Evolutionary conservation across 2,113 vertebrate species (phyloP).

Genomic region (Trichomycterus rosablanca): DNA sequence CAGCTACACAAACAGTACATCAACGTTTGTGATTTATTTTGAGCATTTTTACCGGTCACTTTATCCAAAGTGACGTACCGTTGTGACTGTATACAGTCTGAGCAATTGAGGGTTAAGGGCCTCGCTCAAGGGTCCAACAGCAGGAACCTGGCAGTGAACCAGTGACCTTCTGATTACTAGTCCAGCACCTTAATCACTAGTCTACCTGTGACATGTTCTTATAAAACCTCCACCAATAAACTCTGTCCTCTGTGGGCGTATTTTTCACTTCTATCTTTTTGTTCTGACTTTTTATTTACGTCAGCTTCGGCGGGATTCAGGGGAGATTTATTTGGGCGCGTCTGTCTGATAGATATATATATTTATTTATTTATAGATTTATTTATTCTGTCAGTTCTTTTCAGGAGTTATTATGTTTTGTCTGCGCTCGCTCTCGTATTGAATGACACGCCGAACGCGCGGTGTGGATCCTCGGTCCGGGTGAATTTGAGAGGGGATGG

Average conservation of each 20-base stretch:
- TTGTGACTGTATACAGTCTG: too few relatives aligned
- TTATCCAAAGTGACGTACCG: too few relatives aligned
- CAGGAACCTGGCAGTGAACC: too few relatives aligned
- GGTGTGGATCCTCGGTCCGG: slow-evolving; percentile 17
- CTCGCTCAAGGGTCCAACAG: too few relatives aligned
- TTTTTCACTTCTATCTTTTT: slow-evolving; percentile 31
- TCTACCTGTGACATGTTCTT: slow-evolving; percentile 25
- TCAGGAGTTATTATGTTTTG: slow-evolving; percentile 34
- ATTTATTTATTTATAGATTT: slow-evolving; percentile 38
- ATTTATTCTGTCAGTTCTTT: slow-evolving; percentile 47
- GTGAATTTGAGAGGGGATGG: slow-evolving; percentile 15
- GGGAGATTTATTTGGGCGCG: slow-evolving; percentile 36
- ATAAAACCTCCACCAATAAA: slow-evolving; percentile 31
- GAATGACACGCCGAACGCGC: slow-evolving; percentile 5
- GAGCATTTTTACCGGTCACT: too few relatives aligned
- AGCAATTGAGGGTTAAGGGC: too few relatives aligned
- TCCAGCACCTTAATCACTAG: too few relatives aligned
- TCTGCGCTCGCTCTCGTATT: slow-evolving; percentile 18
- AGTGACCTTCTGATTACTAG: too few relatives aligned
- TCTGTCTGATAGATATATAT: slow-evolving; percentile 24
- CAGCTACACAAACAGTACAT: too few relatives aligned
- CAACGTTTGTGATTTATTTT: too few relatives aligned
- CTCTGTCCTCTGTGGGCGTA: slow-evolving; percentile 12
- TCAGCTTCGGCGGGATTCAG: slow-evolving; percentile 30
- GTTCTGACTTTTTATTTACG: slow-evolving; percentile 40